phyloP scores from a whole-genome alignment of 2,797 vertebrate species.

The Xiphophorus birchmanni region DNA sequence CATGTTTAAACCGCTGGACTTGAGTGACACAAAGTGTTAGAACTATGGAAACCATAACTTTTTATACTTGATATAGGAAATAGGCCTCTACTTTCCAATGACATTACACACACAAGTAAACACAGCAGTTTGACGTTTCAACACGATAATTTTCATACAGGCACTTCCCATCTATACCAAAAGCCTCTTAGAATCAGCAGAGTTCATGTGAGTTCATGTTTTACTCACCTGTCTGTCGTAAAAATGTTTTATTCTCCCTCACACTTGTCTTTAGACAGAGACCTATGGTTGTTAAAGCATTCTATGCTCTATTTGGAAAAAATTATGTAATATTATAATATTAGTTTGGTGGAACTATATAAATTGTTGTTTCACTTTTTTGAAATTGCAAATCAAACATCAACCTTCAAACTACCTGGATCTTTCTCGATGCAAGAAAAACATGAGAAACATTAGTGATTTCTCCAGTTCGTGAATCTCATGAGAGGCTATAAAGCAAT shows the following conservation, averaged over 20 bases:
- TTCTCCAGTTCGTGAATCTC: constrained; percentile 30
- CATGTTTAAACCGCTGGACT: neutral
- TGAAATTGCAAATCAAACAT: neutral
- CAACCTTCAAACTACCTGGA: neutral
- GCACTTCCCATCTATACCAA: neutral
- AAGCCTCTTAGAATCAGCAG: neutral
- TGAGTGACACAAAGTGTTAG: neutral
- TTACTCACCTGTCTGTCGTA: neutral
- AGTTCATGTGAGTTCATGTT: neutral
- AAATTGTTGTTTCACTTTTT: neutral
- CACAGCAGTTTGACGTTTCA: neutral
- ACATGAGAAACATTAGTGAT: constrained; percentile 42
- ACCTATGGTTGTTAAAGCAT: neutral
- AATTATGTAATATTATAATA: neutral
- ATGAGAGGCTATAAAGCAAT: constrained; percentile 11
- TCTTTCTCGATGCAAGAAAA: constrained; percentile 4
- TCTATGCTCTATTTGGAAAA: neutral
- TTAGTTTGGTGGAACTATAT: neutral
- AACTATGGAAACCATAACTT: neutral
- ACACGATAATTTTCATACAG: neutral
- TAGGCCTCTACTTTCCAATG: neutral
- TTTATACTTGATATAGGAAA: neutral
- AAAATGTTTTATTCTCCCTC: neutral
- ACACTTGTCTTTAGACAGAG: neutral
- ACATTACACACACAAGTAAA: neutral